phyloP scores from a whole-genome alignment of 2,888 invertebrate species.

The Parapristionchus giblindavisi region DNA sequence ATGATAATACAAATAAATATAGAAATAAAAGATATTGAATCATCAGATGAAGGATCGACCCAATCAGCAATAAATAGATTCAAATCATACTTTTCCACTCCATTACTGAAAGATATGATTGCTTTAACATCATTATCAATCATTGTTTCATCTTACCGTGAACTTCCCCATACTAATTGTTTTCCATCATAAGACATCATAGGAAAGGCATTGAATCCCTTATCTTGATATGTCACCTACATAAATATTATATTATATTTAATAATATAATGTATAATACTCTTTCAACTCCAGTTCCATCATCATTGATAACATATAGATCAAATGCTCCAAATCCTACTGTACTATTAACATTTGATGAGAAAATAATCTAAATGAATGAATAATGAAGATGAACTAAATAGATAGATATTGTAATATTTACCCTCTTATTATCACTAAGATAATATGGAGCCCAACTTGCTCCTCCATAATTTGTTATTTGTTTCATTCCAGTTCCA shows the following conservation, averaged over 20 bases:
- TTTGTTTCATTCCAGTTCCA: conserved; percentile 52
- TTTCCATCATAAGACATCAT: conserved; percentile 65
- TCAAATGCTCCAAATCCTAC: conserved; percentile 61
- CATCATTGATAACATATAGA: conserved; percentile 60
- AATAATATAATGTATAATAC: conserved; percentile 36
- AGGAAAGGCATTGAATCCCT: conserved; percentile 65
- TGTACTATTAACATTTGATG: conserved; percentile 44
- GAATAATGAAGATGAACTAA: neutral
- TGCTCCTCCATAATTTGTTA: conserved; percentile 61
- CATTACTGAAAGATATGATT: conserved; percentile 45
- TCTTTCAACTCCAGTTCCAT: conserved; percentile 58
- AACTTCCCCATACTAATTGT: conserved; percentile 56
- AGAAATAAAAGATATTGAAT: conserved; percentile 1
- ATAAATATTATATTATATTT: neutral
- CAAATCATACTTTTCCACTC: conserved; percentile 51
- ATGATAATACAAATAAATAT: conserved; percentile 3
- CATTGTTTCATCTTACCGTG: conserved; percentile 32
- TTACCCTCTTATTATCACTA: conserved; percentile 56
- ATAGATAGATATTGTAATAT: neutral
- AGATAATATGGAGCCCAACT: conserved; percentile 68
- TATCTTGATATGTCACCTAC: conserved; percentile 13
- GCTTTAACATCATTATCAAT: conserved; percentile 23
- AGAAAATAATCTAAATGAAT: conserved; percentile 47
- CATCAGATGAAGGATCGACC: conserved; percentile 46
- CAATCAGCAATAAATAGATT: conserved; percentile 66